Base-by-base conservation (phyloP, 2,888 invertebrate genomes). In the Nephrotoma guestfalica region DNA sequence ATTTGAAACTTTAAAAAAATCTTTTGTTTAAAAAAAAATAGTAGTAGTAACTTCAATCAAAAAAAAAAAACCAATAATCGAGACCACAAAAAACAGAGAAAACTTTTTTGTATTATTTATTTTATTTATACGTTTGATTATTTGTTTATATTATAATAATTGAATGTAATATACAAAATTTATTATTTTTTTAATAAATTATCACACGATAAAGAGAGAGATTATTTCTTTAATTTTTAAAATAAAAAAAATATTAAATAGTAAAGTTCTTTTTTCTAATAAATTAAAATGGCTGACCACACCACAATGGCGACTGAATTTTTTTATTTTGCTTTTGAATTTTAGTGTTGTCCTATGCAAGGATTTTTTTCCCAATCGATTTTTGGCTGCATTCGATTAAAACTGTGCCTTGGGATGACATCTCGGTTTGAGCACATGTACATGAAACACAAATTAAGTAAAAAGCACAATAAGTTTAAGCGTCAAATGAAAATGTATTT, bases 221-320 rank as follows among this genome's bases (percentile, higher is more conserved):
- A 84, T 84, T 84, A 41, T 84, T 84, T 84, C 42, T 84, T 71
- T 71, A 71, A 71, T 71, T 57, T 57, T 71, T 71, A 71, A 71
- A 71, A 71, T 71, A 71, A 71, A 84, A 84, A 41, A 41, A 84
- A 84, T 84, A 41, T 84, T 84, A 84, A 84, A 41, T 84, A 84
- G 84, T 84, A 84, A 84, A 84, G 84, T 84, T 84, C 84, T 84
- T 84, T 84, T 84, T 84, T 71, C 42, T 84, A 84, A 84, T 84
- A 84, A 84, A 41, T 42, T 84, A 84, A 84, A 84, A 84, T 84
- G 84, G 84, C 84, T 84, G 84, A 84, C 84, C 84, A 84, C 84
- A 84, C 84, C 84, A 84, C 84, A 84, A 84, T 84, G 84, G 84
- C 84, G 84, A 84, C 84, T 84, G 4, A 84, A 9, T 41, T 84